Conservation (phyloP, 2,888 invertebrate species). For the Allophyes oxyacanthae region DNA sequence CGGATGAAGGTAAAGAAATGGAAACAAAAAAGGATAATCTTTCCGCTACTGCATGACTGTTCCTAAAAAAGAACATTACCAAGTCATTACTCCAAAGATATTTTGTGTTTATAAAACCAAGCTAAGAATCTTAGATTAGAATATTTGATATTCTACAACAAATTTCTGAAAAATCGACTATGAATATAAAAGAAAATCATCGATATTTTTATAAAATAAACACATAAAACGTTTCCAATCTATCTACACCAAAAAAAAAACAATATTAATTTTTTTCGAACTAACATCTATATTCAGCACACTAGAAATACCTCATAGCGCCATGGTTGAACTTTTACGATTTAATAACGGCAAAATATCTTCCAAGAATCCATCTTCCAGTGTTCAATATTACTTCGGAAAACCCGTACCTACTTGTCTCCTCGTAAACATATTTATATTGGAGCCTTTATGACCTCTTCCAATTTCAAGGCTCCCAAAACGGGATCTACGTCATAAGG, state of each 20-base stretch:
- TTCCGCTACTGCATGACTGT: too few relatives aligned
- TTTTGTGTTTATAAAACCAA: too few relatives aligned
- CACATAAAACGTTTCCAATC: too few relatives aligned
- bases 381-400: conserved; percentile 8
- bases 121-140: too few relatives aligned
- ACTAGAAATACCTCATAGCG: neutral
- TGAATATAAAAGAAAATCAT: too few relatives aligned
- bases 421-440: conserved; percentile 29
- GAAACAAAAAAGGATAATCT: too few relatives aligned
- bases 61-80: too few relatives aligned
- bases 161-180: too few relatives aligned
- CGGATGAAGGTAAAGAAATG: too few relatives aligned
- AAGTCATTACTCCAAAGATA: too few relatives aligned
- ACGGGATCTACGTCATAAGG: conserved; percentile 20
- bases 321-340: neutral
- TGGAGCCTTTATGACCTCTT: conserved; percentile 3
- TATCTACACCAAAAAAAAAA: neutral
- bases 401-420: conserved; percentile 18
- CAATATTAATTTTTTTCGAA: neutral
- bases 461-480: conserved; percentile 10
- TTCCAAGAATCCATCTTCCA: conserved; percentile 11
- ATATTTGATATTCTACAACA: too few relatives aligned
- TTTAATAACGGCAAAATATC: neutral
- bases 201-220: too few relatives aligned
- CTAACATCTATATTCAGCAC: neutral